Evolutionary conservation across 2,888 invertebrate species (phyloP).

Genomic region (Chrysolina haemoptera): DNA sequence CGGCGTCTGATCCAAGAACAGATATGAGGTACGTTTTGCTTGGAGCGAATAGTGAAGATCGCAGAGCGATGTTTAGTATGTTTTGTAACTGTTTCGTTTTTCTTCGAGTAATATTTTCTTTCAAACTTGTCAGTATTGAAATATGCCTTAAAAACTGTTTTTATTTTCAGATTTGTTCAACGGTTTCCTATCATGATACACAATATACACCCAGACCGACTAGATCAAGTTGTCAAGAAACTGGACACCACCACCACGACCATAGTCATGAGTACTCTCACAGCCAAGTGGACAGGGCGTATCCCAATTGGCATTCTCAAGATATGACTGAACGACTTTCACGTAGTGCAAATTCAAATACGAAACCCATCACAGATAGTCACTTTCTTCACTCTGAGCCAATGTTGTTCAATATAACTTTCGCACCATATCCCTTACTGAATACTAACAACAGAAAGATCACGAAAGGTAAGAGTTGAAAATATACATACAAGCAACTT

Average conservation of each 20-base stretch:
- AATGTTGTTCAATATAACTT: not conserved
- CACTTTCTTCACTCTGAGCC: not conserved
- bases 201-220: not conserved
- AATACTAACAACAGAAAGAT: not conserved
- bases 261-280: not conserved
- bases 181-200: not conserved
- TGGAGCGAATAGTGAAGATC: too few relatives aligned
- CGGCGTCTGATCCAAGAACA: too few relatives aligned
- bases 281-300: not conserved
- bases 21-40: too few relatives aligned
- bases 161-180: not conserved
- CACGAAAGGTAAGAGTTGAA: not conserved
- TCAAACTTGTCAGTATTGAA: too few relatives aligned
- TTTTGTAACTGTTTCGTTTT: too few relatives aligned
- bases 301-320: not conserved
- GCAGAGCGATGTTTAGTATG: too few relatives aligned
- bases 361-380: not conserved
- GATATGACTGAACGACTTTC: not conserved
- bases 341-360: not conserved
- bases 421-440: not conserved
- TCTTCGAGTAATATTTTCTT: too few relatives aligned
- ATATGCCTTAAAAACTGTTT: too few relatives aligned
- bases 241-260: not conserved
- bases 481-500: not conserved
- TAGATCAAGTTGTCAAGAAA: not conserved